Evolutionary conservation across 2,797 vertebrate species (phyloP), one percentile per base, ranked within the genome.

Genomic region (Hippocampus kuda): DNA sequence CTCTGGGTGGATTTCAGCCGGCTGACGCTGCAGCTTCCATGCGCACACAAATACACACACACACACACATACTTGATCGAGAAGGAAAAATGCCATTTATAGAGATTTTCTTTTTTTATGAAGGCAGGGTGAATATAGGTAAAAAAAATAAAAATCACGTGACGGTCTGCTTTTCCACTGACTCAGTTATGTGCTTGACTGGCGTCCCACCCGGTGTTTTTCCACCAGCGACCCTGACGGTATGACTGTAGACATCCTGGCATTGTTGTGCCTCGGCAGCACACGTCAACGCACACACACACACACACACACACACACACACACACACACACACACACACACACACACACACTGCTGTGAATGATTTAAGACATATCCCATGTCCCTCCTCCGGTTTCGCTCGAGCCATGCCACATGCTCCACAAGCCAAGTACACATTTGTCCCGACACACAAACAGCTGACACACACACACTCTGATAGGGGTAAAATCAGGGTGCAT

Each of bases 321-420:
- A n/a, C n/a, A n/a, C n/a, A n/a, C n/a, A n/a, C n/a, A n/a, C n/a
- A n/a, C n/a, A n/a, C 26, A 64, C n/a, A 75, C 65, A 63, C 51
- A 56, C 38, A 63, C 68, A 67, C 67, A 71, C 66, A 70, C 59
- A 65, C 56, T 62, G 69, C 27, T 2, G 42, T 91, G 75, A 91
- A 91, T 90, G 78, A 91, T 91, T 90, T 73, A 91, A 83, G 61
- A 46, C 11, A 72, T 72, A 84, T 90, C 84, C 16, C 72, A 75
- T 89, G 85, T 77, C 73, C 67, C 68, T 26, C 3, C 81, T 90
- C 85, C 57, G 42, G 74, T 90, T 87, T 81, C 86, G 74, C 82
- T 75, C 78, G 80, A 83, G 79, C 63, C 75, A 81, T 54, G 78
- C 83, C 63, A 22, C 71, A 42, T 75, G 38, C 78, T 62, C 65